Base-by-base conservation (phyloP, 2,888 invertebrate genomes). In the Heliconius sara region DNA sequence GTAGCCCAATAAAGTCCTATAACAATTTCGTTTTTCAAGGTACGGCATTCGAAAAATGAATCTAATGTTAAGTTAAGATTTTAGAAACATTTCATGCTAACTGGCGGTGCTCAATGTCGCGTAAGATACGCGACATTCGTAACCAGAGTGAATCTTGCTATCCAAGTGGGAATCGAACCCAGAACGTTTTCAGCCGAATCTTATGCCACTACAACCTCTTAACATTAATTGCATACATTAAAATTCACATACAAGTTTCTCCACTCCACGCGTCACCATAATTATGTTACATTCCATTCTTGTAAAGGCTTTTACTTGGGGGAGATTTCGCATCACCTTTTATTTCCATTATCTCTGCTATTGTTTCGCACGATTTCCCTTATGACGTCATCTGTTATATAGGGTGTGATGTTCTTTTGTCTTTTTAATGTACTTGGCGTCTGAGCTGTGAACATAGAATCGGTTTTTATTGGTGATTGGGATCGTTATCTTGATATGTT, bases 291-390 rank as follows among this genome's bases (percentile, higher is more conserved):
- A 57, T 67, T 78, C 47, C 47, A 68, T 68, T 68, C 60, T 43
- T 67, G 43, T 78, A 27, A 39, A 43, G 52, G 72, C 60, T 67
- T 73, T 67, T 71, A 57, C n/a, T 34, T 57, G 68, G 66, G 60
- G 30, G 66, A 77, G 39, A 77, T 79, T 63, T 68, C 27, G 52
- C 76, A 77, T 77, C 77, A 82, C 77, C 80, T 78, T 80, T 77
- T 85, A 86, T 89, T 86, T 87, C 85, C 88, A 89, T 90, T 90
- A 89, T 91, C 87, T 87, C 86, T 84, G 84, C 84, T 89, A 90
- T 91, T 91, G 89, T 91, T 88, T 88, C 86, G 85, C 85, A 83
- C 87, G 86, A 87, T 88, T 89, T 87, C 88, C 85, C 87, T 86
- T 84, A 86, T 85, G 86, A 83, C 86, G 85, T 84, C 84, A 86